Percentiles rank a stretch among this genome's conserved stretches.
phyloP scores from a whole-genome alignment of 1,140 invertebrate species.

The Drosophila murphyi region DNA sequence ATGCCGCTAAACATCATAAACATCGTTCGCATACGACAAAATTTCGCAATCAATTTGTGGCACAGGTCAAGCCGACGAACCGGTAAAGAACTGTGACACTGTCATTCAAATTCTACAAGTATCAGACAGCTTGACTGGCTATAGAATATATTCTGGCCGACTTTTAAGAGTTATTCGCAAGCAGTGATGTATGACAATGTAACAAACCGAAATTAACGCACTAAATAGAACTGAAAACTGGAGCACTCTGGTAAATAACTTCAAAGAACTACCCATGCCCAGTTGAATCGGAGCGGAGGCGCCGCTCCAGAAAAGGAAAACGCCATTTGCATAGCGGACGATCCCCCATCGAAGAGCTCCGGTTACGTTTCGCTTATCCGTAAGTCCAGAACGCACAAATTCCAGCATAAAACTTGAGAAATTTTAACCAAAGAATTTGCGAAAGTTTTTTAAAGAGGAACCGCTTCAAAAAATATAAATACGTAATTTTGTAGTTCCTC shows the following conservation, averaged over 20 bases:
- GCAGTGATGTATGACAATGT: constrained; percentile 75
- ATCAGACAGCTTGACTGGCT: not conserved
- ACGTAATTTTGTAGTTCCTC: not conserved
- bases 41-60: constrained; percentile 76
- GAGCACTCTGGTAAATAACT: constrained; percentile 61
- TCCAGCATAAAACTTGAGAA: constrained; percentile 3
- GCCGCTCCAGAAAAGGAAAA: constrained; percentile 40
- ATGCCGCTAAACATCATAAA: constrained; percentile 69
- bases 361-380: constrained; percentile 37
- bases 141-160: constrained; percentile 18
- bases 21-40: constrained; percentile 29
- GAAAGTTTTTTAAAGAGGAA: not conserved
- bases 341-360: constrained; percentile 26
- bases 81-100: constrained; percentile 64
- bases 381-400: constrained; percentile 48
- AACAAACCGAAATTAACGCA: constrained; percentile 77
- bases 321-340: constrained; percentile 37
- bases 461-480: not conserved
- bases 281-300: constrained; percentile 7
- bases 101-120: constrained; percentile 46
- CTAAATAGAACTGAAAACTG: constrained; percentile 70
- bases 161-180: constrained; percentile 34
- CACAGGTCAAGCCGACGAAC: constrained; percentile 61
- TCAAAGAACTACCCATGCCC: constrained; percentile 21
- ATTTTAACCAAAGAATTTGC: constrained; percentile 4